Evolutionary conservation across 2,888 invertebrate species (phyloP), one percentile per base, ranked within the genome.

Genomic region (Acrobasis consociella): DNA sequence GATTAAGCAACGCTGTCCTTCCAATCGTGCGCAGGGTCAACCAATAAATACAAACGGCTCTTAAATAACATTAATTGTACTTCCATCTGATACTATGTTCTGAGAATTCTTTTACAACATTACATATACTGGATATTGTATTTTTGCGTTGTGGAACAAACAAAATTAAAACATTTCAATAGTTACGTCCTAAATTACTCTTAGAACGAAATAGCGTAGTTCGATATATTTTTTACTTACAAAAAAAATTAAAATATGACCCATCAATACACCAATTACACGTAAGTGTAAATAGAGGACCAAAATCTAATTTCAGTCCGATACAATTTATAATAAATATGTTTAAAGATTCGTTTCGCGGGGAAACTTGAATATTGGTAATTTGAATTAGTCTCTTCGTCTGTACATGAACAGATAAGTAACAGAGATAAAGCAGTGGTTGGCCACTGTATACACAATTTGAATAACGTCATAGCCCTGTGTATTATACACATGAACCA

Each of bases 1-100:
- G 56, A 56, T 42, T 42, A 56, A 56, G 56, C 55, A 39, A 16
- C 39, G 55, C 39, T 56, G 42, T 56, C 17, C 56, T 46, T 42
- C 13, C 13, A 42, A 17, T 56, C 56, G 56, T 56, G 56, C 42
- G n/a, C 46, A 56, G 42, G 56, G 39, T 56, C 42, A 56, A 42
- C 17, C 39, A 42, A 56, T 56, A 56, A 56, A 42, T 31, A 56
- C 16, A 22, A 17, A 56, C 39, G 42, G 56, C 1, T 42, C 56
- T 56, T 56, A 56, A 10, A 46, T 56, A 42, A 56, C 56, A 56
- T 46, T 56, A 56, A 56, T 56, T 56, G 56, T 56, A 56, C 56
- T 56, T 56, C 39, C 46, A 56, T 56, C 56, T 46, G 56, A 56
- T 56, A 56, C 56, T 56, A 46, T 56, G 42, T 56, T 56, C 55